These are phyloP conservation scores for Helicoverpa armigera DNA, from an alignment of 1,140 invertebrate genomes.

Conservation along the genomic window DNA sequence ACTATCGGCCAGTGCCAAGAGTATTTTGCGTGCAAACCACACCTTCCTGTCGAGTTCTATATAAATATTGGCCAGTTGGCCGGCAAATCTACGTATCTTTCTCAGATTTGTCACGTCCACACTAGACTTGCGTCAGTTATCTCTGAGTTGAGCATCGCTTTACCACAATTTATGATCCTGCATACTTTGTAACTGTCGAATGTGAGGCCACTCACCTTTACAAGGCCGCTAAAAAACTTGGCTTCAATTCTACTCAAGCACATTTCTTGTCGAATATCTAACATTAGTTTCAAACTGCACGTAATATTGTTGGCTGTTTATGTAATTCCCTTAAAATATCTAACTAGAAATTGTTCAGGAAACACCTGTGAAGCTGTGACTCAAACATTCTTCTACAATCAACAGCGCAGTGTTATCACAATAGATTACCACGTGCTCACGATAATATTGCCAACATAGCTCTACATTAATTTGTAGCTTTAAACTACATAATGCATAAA, in stretches of 20 bases:
- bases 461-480: not conserved
- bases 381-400: not conserved
- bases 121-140: not conserved
- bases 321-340: too few species aligned
- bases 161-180: constrained; percentile 32
- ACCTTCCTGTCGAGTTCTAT: constrained; percentile 52
- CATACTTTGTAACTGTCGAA: constrained; percentile 23
- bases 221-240: constrained; percentile 59
- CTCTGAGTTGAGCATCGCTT: not conserved
- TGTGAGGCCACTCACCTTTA: constrained; percentile 60
- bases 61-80: constrained; percentile 25
- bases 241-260: constrained; percentile 15
- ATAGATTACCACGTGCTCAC: not conserved
- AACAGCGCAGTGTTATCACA: not conserved
- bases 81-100: constrained; percentile 17
- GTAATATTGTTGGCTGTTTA: too few species aligned
- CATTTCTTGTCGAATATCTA: constrained; percentile 6
- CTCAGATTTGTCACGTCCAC: constrained; percentile 26
- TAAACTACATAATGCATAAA: too few species aligned
- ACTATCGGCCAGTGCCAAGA: constrained; percentile 58
- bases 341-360: too few species aligned
- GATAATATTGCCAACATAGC: not conserved
- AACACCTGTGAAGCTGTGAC: not conserved
- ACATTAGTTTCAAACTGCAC: not conserved
- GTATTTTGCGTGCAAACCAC: constrained; percentile 57